Conservation (phyloP, 2,888 invertebrate species). For the Didymodactylos carnosus region DNA sequence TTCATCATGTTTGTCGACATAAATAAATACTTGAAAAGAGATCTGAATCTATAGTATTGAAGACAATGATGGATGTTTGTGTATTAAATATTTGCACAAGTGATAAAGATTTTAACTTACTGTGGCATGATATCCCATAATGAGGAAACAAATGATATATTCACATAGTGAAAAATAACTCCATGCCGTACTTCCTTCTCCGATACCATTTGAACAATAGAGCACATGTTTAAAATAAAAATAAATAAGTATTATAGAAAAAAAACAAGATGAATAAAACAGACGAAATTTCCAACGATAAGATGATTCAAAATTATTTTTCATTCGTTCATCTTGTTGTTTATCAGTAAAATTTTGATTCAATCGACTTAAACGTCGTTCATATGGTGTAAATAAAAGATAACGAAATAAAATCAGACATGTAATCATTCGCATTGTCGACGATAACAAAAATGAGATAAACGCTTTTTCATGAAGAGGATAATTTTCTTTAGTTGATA, state of each 20-base stretch:
- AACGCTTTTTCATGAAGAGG: constrained; percentile 41
- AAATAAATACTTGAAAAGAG: too few species aligned
- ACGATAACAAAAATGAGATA: constrained; percentile 23
- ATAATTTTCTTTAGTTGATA: constrained; percentile 72
- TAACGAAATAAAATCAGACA: constrained; percentile 22
- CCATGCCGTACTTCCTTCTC: constrained; percentile 47
- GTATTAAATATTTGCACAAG: neutral
- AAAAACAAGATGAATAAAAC: neutral
- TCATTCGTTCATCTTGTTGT: too few species aligned
- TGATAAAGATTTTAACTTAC: constrained; percentile 23
- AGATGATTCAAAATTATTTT: neutral
- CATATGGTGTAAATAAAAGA: constrained; percentile 13
- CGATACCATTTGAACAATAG: neutral
- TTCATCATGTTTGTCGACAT: too few species aligned
- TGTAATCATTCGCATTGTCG: constrained; percentile 19
- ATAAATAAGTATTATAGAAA: neutral
- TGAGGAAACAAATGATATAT: constrained; percentile 68
- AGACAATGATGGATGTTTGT: too few species aligned
- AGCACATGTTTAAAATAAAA: neutral
- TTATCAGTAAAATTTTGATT: neutral
- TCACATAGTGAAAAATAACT: constrained; percentile 82
- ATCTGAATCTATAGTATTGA: too few species aligned
- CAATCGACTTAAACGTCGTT: too few species aligned
- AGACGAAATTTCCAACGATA: neutral
- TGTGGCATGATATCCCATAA: constrained; percentile 75